Base-by-base conservation (phyloP, 1,140 invertebrate species). In the Leptinotarsa defecta region DNA sequence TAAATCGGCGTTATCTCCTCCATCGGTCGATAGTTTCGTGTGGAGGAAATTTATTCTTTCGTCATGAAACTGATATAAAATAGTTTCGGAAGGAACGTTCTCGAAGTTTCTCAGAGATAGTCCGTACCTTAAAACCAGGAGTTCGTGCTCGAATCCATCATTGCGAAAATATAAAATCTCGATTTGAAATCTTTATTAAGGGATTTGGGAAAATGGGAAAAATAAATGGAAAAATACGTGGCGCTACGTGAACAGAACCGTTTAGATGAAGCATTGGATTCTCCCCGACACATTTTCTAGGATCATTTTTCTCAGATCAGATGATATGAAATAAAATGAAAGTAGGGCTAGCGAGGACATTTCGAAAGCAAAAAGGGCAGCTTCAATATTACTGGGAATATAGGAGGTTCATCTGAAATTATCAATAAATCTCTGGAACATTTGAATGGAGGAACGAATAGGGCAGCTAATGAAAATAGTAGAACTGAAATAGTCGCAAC, bases 121-220 rank as follows among this genome's bases (percentile, higher is more conserved):
- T 19, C 52, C 13, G 17, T 19, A 17, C 63, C 20, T 65, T 22
- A 24, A 65, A 65, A n/a, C 24, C n/a, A 15, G 13, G 13, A 13
- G 24, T 65, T 65, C 63, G 63, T 65, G 63, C 24, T 65, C 22
- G 20, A 65, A 65, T 65, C 63, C 24, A 65, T 65, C 63, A 65
- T 27, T 22, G 63, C 11, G 20, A 27, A 65, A 65, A 65, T 65
- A 65, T 27, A 27, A 65, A 27, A 65, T 27, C 63, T 65, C 24
- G 63, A 20, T 65, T 65, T 65, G 63, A 27, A 65, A 65, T 65
- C 63, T 20, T 27, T 20, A 65, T 65, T 65, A 24, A 27, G 24
- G 63, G 63, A 65, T 65, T 65, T 65, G 24, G 63, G 63, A 27
- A 24, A 24, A 24, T 65, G 20, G 63, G 63, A 65, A 65, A 27